phyloP scores from a whole-genome alignment of 1,140 invertebrate genomes.

The Linepithema humile region DNA sequence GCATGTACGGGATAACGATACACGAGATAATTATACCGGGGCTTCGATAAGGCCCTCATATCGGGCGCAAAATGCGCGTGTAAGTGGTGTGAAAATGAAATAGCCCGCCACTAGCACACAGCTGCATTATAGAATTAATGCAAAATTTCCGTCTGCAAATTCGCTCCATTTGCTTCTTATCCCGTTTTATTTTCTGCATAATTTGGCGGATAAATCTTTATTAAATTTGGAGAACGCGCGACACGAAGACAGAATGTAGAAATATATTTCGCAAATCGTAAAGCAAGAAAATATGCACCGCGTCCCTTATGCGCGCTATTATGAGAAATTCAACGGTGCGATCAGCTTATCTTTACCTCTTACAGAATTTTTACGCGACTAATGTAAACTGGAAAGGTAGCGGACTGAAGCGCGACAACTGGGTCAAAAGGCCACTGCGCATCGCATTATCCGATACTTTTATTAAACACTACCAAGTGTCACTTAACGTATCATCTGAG shows the following conservation, averaged over 20 bases:
- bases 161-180: too few relatives aligned
- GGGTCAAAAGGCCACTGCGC: slow-evolving; percentile 42
- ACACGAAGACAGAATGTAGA: background rate
- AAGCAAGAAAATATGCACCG: background rate
- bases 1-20: background rate
- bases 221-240: background rate
- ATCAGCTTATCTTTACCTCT: slow-evolving; percentile 28
- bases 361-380: slow-evolving; percentile 25
- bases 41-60: slow-evolving; percentile 23
- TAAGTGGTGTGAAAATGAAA: background rate
- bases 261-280: background rate
- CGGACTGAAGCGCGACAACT: slow-evolving; percentile 10
- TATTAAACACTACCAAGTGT: slow-evolving; percentile 37
- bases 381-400: slow-evolving; percentile 17
- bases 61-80: background rate
- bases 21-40: slow-evolving; percentile 12
- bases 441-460: slow-evolving; percentile 33
- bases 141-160: background rate
- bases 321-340: background rate
- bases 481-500: background rate
- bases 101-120: background rate
- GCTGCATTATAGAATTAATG: background rate
- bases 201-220: background rate
- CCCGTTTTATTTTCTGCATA: background rate
- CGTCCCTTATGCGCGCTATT: background rate